Conservation (phyloP, 2,113 vertebrate genomes). For the Blennius ocellaris region DNA sequence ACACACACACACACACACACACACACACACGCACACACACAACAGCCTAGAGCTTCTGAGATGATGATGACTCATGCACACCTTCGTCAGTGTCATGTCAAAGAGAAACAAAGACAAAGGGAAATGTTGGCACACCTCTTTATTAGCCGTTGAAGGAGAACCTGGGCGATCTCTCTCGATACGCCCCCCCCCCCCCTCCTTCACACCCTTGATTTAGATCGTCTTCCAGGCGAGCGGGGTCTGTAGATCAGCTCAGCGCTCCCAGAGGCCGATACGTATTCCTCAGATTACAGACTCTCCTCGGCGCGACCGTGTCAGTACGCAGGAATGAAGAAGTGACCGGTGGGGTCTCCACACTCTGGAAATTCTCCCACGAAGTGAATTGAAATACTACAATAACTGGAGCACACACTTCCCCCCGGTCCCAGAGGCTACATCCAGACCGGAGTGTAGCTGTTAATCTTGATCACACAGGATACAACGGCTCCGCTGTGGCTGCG, state of each 20-base stretch:
- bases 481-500: conserved; percentile 64
- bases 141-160: conserved; percentile 6
- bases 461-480: conserved; percentile 61
- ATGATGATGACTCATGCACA: conserved; percentile 50
- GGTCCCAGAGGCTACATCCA: conserved; percentile 62
- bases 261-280: conserved; percentile 31
- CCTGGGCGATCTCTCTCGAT: conserved; percentile 8
- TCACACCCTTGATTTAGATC: conserved; percentile 58
- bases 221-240: conserved; percentile 3
- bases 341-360: conserved; percentile 40
- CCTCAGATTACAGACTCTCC: conserved; percentile 37
- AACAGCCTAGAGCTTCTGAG: conserved; percentile 27
- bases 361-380: conserved; percentile 56
- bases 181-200: not conserved
- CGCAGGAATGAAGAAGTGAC: conserved; percentile 63
- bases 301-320: conserved; percentile 34
- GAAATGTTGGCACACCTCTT: conserved; percentile 2
- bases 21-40: conserved; percentile 6
- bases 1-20: conserved; percentile 8
- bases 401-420: conserved; percentile 38
- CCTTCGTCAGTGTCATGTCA: conserved; percentile 12
- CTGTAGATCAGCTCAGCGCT: conserved; percentile 7
- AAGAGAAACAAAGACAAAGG: conserved; percentile 10
- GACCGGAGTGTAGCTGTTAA: conserved; percentile 61
- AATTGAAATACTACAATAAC: conserved; percentile 60